Conservation (phyloP, 2,797 vertebrate genomes). For the Micrastur ruficollis region DNA sequence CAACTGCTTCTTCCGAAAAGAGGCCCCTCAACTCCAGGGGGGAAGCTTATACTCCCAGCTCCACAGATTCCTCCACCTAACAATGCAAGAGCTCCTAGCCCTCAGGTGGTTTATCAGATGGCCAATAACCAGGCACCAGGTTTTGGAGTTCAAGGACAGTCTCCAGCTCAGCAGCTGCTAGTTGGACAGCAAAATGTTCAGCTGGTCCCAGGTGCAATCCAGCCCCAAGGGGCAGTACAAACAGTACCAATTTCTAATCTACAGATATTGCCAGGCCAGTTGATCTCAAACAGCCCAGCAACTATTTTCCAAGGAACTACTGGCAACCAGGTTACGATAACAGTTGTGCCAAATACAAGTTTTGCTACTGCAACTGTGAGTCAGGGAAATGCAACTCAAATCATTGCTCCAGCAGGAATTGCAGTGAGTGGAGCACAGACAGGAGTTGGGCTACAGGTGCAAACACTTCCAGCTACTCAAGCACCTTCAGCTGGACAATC, state of each 20-base stretch:
- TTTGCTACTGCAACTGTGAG: conserved; percentile 91
- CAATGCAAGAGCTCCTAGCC: conserved; percentile 86
- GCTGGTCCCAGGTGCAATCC: conserved; percentile 89
- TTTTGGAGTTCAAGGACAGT: conserved; percentile 84
- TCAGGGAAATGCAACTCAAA: conserved; percentile 86
- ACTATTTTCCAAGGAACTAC: conserved; percentile 93
- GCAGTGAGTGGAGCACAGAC: conserved; percentile 81
- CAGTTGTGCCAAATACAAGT: conserved; percentile 97
- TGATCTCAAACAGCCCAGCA: conserved; percentile 90
- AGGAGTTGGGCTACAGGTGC: conserved; percentile 85
- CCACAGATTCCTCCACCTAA: conserved; percentile 94
- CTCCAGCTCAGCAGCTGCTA: conserved; percentile 87
- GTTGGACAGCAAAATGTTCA: conserved; percentile 90
- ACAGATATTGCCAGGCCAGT: conserved; percentile 89
- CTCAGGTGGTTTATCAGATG: conserved; percentile 96
- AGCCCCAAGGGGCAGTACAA: conserved; percentile 84
- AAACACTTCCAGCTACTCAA: conserved; percentile 79
- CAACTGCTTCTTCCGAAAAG: conserved; percentile 98
- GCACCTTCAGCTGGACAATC: conserved; percentile 80
- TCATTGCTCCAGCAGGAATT: conserved; percentile 81
- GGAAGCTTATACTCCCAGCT: conserved; percentile 96
- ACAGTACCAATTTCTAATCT: conserved; percentile 91
- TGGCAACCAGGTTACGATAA: conserved; percentile 95
- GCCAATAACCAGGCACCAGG: conserved; percentile 81
- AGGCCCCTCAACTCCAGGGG: conserved; percentile 93